phyloP scores from a whole-genome alignment of 2,797 vertebrate genomes.

The Sarcoramphus papa region DNA sequence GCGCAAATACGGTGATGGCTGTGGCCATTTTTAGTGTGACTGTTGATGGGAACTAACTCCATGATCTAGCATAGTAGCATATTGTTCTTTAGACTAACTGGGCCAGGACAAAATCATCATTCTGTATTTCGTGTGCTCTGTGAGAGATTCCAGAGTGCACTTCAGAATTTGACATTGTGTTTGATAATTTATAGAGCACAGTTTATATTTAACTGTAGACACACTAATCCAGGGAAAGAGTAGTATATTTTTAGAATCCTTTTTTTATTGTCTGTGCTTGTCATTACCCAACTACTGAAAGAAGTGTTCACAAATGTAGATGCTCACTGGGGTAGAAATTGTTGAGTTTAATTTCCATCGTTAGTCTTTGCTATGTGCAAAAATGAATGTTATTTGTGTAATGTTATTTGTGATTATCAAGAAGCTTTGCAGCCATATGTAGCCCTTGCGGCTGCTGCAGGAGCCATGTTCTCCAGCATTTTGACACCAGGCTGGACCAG shows the following conservation, averaged over 20 bases:
- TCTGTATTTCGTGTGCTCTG: constrained; percentile 4
- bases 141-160: constrained; percentile 28
- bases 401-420: not conserved
- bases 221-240: constrained; percentile 40
- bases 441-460: fast-evolving
- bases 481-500: not conserved
- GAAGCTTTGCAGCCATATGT: fast-evolving
- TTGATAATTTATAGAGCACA: constrained; percentile 62
- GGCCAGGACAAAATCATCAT: constrained; percentile 47
- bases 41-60: not conserved
- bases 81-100: constrained; percentile 42
- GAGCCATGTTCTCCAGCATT: not conserved
- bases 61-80: not conserved
- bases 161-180: constrained; percentile 57
- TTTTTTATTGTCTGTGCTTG: constrained; percentile 50
- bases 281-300: constrained; percentile 13
- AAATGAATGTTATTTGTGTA: not conserved
- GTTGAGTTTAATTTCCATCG: not conserved
- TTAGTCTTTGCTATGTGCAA: not conserved
- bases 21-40: constrained; percentile 15
- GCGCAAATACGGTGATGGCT: not conserved
- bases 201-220: constrained; percentile 66
- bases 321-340: not conserved
- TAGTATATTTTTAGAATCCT: constrained; percentile 52
- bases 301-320: not conserved